Percentiles rank a stretch among this genome's conserved stretches.
Conservation (phyloP, 2,888 invertebrate species). For the Prostheceraeus crozeri region DNA sequence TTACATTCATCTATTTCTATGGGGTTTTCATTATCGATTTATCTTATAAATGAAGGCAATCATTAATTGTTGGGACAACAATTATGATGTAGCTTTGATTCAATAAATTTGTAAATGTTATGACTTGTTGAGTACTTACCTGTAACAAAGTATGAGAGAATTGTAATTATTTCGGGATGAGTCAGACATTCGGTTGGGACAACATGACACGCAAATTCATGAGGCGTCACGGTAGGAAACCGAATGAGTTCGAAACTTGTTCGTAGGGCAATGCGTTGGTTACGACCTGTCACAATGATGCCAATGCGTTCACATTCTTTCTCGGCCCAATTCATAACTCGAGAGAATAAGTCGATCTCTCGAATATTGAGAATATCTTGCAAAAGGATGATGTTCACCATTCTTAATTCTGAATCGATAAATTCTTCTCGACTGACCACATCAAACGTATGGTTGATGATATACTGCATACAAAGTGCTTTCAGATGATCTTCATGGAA, state of each 20-base stretch:
- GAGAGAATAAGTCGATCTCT: constrained; percentile 29
- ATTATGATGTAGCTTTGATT: background rate
- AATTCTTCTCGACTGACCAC: constrained; percentile 23
- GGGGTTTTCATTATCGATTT: constrained; percentile 1
- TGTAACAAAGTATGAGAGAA: constrained; percentile 31
- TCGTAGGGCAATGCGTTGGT: constrained; percentile 31
- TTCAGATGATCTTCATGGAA: constrained; percentile 24
- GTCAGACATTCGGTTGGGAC: constrained; percentile 9
- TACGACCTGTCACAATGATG: constrained; percentile 1
- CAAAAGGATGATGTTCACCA: constrained; percentile 16
- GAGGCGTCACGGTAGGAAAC: constrained; percentile 33
- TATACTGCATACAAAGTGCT: constrained; percentile 15
- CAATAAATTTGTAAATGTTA: no score
- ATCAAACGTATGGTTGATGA: constrained; percentile 31
- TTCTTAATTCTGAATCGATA: background rate
- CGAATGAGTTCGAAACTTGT: constrained; percentile 15
- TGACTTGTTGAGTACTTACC: constrained; percentile 15
- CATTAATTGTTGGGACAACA: no score
- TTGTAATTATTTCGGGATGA: constrained; percentile 22
- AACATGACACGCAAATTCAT: constrained; percentile 33
- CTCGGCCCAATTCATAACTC: constrained; percentile 31
- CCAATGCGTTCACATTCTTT: constrained; percentile 31
- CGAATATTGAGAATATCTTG: constrained; percentile 33
- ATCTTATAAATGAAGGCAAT: background rate
- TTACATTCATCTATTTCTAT: background rate